phyloP scores from a whole-genome alignment of 1,140 invertebrate genomes.

The Radopholus similis region DNA sequence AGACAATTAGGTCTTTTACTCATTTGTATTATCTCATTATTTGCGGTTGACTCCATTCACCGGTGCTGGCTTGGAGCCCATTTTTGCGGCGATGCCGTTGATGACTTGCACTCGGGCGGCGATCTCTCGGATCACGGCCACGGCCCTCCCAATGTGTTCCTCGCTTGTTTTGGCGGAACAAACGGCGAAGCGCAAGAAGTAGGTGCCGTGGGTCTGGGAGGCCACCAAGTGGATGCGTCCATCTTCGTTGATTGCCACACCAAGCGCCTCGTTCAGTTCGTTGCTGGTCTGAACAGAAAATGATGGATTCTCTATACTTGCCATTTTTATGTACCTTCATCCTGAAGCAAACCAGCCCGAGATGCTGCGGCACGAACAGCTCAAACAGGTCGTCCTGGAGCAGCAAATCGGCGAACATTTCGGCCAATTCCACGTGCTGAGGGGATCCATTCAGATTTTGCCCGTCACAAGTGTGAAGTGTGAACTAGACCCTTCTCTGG shows the following conservation, averaged over 20 bases:
- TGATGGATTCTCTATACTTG: background rate
- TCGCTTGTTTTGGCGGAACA: slow-evolving; percentile 71
- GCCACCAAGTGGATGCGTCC: slow-evolving; percentile 80
- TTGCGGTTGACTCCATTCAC: no score
- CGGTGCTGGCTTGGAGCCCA: no score
- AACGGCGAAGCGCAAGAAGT: slow-evolving; percentile 77
- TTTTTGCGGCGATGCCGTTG: no score
- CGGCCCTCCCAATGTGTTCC: slow-evolving; percentile 68
- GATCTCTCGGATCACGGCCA: slow-evolving; percentile 24
- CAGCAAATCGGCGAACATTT: slow-evolving; percentile 59
- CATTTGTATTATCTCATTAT: no score
- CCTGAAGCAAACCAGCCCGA: slow-evolving; percentile 84
- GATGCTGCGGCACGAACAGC: slow-evolving; percentile 69
- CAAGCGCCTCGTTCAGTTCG: slow-evolving; percentile 70
- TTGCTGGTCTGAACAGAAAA: slow-evolving; percentile 59
- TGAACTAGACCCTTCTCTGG: slow-evolving; percentile 18
- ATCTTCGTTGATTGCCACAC: slow-evolving; percentile 73
- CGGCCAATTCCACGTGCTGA: slow-evolving; percentile 51
- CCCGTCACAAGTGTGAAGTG: background rate
- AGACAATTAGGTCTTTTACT: no score
- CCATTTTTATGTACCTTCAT: slow-evolving; percentile 67
- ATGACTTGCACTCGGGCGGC: background rate
- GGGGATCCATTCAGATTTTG: slow-evolving; percentile 7
- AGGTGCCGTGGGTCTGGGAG: slow-evolving; percentile 67
- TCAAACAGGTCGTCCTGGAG: slow-evolving; percentile 68